Conservation (phyloP, 2,797 vertebrate genomes). For the Poeciliopsis presidionis region DNA sequence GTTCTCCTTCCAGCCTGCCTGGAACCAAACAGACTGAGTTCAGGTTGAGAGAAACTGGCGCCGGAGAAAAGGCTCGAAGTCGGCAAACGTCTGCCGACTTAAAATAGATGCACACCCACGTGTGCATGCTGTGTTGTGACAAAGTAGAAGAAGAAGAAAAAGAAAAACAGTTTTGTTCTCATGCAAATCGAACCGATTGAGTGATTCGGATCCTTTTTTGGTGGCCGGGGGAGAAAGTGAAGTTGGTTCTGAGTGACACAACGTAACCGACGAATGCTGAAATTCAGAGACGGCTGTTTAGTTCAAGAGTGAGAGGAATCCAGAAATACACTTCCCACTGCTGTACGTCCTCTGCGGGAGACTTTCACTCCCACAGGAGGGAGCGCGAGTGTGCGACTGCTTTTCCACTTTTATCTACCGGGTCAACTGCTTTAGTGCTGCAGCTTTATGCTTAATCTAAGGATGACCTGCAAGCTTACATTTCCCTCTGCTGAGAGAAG, state of each 20-base stretch:
- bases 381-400: constrained; percentile 43
- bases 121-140: constrained; percentile 28
- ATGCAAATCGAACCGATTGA: constrained; percentile 23
- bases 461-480: constrained; percentile 72
- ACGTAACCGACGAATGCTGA: constrained; percentile 17
- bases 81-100: constrained; percentile 18
- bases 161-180: constrained; percentile 12
- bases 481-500: constrained; percentile 36
- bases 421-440: constrained; percentile 68
- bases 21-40: constrained; percentile 62
- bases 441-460: constrained; percentile 75
- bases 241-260: neutral
- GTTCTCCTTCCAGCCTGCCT: constrained; percentile 99
- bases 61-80: constrained; percentile 14
- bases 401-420: constrained; percentile 55
- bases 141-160: neutral
- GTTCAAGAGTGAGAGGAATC: constrained; percentile 47
- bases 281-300: constrained; percentile 31
- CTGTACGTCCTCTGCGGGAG: constrained; percentile 29
- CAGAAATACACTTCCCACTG: constrained; percentile 51
- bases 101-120: constrained; percentile 43
- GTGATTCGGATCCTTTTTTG: constrained; percentile 13
- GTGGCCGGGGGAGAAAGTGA: neutral
- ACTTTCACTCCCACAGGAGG: constrained; percentile 31
- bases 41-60: constrained; percentile 16